phyloP scores from a whole-genome alignment of 1,140 invertebrate species.

The Notospermus geniculatus region DNA sequence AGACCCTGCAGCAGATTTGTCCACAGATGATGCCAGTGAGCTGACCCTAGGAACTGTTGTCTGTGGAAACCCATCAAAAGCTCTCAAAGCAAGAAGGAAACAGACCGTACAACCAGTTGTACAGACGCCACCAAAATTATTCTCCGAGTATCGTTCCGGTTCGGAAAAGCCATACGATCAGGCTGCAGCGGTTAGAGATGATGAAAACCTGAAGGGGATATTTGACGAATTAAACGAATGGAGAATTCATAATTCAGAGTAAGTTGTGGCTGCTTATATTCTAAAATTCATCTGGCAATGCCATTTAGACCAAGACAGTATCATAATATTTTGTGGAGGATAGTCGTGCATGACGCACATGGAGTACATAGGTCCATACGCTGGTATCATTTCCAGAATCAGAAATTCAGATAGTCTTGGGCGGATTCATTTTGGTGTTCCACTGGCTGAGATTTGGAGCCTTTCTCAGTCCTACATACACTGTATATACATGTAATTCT shows the following conservation, averaged over 20 bases:
- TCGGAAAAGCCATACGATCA: conserved; percentile 34
- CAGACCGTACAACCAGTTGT: conserved; percentile 22
- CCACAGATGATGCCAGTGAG: conserved; percentile 41
- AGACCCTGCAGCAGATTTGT: conserved; percentile 8
- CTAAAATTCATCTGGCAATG: too few relatives aligned
- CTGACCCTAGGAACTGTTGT: conserved; percentile 51
- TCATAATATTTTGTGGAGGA: too few relatives aligned
- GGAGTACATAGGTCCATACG: too few relatives aligned
- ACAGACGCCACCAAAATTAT: conserved; percentile 15
- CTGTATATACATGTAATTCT: too few relatives aligned
- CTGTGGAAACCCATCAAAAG: conserved; percentile 53
- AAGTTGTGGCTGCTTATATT: conserved; percentile 16
- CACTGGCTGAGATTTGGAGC: too few relatives aligned
- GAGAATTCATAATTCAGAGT: conserved; percentile 49
- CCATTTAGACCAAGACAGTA: too few relatives aligned
- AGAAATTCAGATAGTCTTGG: too few relatives aligned
- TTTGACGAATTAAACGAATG: conserved; percentile 44
- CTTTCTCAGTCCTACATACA: too few relatives aligned
- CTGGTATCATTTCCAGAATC: too few relatives aligned
- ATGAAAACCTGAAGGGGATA: conserved; percentile 32
- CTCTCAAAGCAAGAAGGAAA: conserved; percentile 36
- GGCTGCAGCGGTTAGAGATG: conserved; percentile 27
- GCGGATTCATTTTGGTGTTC: too few relatives aligned
- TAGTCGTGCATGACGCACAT: too few relatives aligned
- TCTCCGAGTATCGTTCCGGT: conserved; percentile 25